Conservation (phyloP, 1,140 invertebrate species). For the Drosophila lowei region DNA sequence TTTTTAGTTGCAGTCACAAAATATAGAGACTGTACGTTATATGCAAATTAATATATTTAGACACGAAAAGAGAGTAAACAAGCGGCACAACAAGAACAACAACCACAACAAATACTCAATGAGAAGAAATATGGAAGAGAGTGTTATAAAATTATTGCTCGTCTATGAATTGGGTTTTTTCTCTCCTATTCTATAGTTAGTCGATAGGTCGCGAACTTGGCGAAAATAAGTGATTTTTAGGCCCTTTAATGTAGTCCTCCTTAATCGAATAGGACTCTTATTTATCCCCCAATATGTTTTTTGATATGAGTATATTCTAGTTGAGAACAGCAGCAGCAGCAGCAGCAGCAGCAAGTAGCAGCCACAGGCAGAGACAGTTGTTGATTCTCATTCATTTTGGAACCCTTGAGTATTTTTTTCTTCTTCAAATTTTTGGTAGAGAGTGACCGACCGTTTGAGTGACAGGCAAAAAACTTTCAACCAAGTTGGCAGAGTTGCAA, state of each 20-base stretch:
- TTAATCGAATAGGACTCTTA: conserved; percentile 30
- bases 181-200: conserved; percentile 29
- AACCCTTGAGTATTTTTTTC: conserved; percentile 61
- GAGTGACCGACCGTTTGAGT: too few species aligned
- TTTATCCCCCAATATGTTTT: conserved; percentile 17
- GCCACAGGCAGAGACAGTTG: conserved; percentile 45
- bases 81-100: conserved; percentile 59
- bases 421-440: conserved; percentile 47
- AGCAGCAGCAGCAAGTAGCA: conserved; percentile 35
- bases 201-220: conserved; percentile 45
- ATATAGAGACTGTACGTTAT: conserved; percentile 50
- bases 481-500: conserved; percentile 61
- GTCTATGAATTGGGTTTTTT: conserved; percentile 47
- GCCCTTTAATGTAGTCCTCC: conserved; percentile 36
- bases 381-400: conserved; percentile 44
- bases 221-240: conserved; percentile 76
- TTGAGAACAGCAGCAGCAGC: conserved; percentile 64
- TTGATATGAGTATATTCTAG: conserved; percentile 76
- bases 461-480: conserved; percentile 54
- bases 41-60: conserved; percentile 62
- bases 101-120: conserved; percentile 52
- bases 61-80: conserved; percentile 45
- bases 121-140: conserved; percentile 23
- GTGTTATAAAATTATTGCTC: conserved; percentile 51
- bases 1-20: conserved; percentile 50